A percentile compares a stretch with the other conserved stretches of the same genome.
phyloP scores from a whole-genome alignment of 2,888 invertebrate species.

The Eulithis testata region DNA sequence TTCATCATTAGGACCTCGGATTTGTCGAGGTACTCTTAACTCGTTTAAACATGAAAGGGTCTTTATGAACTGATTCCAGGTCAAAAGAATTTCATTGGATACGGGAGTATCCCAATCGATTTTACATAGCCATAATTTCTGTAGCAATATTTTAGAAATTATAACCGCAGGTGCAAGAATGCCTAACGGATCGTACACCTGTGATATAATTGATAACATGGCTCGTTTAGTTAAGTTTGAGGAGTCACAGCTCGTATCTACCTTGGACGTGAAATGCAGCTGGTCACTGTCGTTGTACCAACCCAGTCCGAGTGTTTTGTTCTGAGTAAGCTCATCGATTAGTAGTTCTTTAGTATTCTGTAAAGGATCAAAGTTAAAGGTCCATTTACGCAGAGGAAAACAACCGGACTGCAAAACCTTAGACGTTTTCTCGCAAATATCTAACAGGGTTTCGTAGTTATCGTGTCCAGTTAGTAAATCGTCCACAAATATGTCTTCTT shows the following conservation, averaged over 20 bases:
- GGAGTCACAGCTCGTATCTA: too few species aligned
- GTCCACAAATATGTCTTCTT: neutral
- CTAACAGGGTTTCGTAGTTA: neutral
- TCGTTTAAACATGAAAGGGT: neutral
- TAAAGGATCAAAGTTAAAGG: neutral
- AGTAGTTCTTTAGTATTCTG: neutral
- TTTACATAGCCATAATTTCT: conserved; percentile 10
- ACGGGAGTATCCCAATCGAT: neutral
- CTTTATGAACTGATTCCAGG: neutral
- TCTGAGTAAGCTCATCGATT: neutral
- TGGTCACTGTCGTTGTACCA: conserved; percentile 3
- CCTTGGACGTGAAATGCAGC: neutral
- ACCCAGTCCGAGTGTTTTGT: conserved; percentile 1
- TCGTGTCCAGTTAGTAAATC: neutral
- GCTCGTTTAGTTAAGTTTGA: neutral
- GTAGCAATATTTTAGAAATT: neutral
- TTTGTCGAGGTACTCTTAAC: neutral
- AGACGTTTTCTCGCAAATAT: neutral
- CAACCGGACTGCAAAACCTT: neutral
- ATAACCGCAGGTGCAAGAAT: neutral
- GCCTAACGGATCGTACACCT: conserved; percentile 7
- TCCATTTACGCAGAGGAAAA: conserved; percentile 8
- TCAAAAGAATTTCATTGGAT: neutral
- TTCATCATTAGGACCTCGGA: neutral
- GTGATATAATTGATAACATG: conserved; percentile 1